Percentiles rank a stretch among this genome's conserved stretches.
phyloP scores from a whole-genome alignment of 2,888 invertebrate species.

The Mimachlamys varia region DNA sequence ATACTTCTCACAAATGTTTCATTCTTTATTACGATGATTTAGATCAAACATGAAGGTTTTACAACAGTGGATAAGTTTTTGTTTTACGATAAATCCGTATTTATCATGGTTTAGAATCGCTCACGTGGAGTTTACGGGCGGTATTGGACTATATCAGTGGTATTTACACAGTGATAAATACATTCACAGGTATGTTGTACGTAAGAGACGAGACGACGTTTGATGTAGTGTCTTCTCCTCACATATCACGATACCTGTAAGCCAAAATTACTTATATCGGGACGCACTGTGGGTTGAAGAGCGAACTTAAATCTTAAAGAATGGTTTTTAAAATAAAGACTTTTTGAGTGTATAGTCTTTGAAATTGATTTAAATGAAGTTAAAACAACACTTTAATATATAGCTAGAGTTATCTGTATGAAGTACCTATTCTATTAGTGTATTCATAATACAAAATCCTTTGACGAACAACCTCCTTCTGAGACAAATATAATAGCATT shows the following conservation, averaged over 20 bases:
- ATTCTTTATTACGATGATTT: background rate
- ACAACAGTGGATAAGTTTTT: background rate
- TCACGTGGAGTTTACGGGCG: background rate
- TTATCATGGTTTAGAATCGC: background rate
- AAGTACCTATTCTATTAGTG: too few relatives aligned
- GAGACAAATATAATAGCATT: background rate
- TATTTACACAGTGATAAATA: background rate
- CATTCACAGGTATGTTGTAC: background rate
- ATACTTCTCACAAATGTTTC: background rate
- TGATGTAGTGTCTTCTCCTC: background rate
- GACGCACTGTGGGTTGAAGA: background rate
- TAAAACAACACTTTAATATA: too few relatives aligned
- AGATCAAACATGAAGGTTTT: background rate
- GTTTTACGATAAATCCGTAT: background rate
- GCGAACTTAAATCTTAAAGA: background rate
- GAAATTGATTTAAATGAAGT: background rate
- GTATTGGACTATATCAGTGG: background rate
- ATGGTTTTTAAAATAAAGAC: background rate
- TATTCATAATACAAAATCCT: background rate
- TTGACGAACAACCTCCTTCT: background rate
- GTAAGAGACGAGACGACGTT: background rate
- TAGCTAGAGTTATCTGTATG: too few relatives aligned
- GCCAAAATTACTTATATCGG: background rate
- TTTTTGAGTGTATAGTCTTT: background rate
- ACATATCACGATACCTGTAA: background rate